Evolutionary conservation across 2,797 vertebrate genomes (phyloP).

Genomic region (Enteromius anoplus): DNA sequence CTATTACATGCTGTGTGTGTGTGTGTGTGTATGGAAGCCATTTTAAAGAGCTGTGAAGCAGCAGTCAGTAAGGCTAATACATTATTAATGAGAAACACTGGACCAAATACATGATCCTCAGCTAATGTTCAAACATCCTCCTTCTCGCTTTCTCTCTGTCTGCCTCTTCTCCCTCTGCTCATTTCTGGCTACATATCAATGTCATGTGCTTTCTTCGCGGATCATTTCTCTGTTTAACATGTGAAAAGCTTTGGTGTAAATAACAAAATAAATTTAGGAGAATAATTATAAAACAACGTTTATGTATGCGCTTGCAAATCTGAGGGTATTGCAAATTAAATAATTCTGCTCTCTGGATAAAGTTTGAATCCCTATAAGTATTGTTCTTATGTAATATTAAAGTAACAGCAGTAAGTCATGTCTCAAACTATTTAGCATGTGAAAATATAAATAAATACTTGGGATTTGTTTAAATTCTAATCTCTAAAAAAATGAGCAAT

Average conservation of each 20-base stretch:
- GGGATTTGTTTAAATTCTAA: background rate
- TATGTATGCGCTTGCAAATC: background rate
- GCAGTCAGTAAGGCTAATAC: constrained; percentile 59
- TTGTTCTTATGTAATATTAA: background rate
- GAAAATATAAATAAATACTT: background rate
- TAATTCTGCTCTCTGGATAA: background rate
- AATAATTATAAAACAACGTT: background rate
- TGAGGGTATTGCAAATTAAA: background rate
- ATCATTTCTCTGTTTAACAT: constrained; percentile 4
- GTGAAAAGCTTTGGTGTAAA: background rate
- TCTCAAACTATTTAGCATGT: background rate
- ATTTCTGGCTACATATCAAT: constrained; percentile 9
- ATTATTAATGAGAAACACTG: constrained; percentile 66
- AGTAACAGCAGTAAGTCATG: background rate
- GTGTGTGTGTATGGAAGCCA: constrained; percentile 56
- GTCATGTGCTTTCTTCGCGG: background rate
- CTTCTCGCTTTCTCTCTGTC: constrained; percentile 6
- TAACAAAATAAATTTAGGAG: background rate
- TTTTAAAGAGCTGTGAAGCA: constrained; percentile 66
- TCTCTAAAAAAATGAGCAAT: background rate
- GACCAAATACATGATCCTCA: constrained; percentile 61
- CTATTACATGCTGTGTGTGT: constrained; percentile 13
- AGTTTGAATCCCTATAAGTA: background rate
- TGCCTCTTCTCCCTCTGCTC: background rate
- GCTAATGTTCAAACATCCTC: constrained; percentile 46